Base-by-base conservation (phyloP, 2,797 vertebrate species). In the Intellagama lesueurii region DNA sequence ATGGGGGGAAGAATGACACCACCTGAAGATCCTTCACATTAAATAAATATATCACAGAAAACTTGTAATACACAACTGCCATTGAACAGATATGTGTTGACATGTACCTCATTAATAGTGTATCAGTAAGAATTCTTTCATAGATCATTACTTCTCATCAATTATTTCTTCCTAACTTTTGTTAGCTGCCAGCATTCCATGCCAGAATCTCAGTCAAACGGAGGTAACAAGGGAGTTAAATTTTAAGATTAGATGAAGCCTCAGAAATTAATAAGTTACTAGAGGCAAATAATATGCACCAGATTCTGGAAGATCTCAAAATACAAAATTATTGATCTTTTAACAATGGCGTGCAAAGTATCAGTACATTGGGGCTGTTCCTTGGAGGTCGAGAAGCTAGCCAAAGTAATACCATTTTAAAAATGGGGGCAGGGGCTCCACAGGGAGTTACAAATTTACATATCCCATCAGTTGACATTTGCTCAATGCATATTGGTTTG, bases 121-220 rank as follows among this genome's bases (percentile, higher is more conserved):
- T 40, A 56, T 72, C 32, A 72, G 0, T 72, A 8, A 72, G 30
- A 72, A 72, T 14, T 30, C 30, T n/a, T 8, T 72, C 8, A 14
- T 30, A 72, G 16, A 75, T n/a, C 11, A 32, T 72, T n/a, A 72
- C 30, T 72, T 75, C n/a, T 35, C 16, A 75, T 75, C 72, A 75
- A 14, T 75, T 75, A n/a, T 30, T 75, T 75, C 32, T 17, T 19
- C 17, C 32, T 75, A 40, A 5, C 32, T 8, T 32, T 52, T 88
- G 80, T 84, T 95, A 90, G 90, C 24, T 82, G 22, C 30, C 32
- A 30, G 32, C n/a, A 0, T 70, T n/a, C 68, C 86, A 17, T 88
- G 0, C 26, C 77, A 47, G 24, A 26, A 47, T 52, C 26, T 52
- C 24, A 79, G 14, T 32, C 5, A 3, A 44, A 47, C 3, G 14